Conservation (phyloP, 1,140 invertebrate species). For the Euwallacea fornicatus region DNA sequence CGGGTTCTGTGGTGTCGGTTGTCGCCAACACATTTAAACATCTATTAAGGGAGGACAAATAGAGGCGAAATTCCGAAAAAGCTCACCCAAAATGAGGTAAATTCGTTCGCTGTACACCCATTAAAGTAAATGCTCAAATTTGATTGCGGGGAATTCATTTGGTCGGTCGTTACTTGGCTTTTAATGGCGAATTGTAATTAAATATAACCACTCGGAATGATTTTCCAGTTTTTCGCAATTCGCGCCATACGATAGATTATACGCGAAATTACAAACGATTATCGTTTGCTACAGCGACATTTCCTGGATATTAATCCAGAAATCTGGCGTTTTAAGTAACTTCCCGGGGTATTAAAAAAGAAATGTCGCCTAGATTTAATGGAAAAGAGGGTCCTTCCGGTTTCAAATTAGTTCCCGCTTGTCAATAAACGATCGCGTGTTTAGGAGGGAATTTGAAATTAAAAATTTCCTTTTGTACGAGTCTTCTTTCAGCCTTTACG, state of each 20-base stretch:
- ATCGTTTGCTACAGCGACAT: neutral
- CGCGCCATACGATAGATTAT: neutral
- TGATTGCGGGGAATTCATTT: too few species aligned
- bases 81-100: too few species aligned
- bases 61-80: too few species aligned
- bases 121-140: too few species aligned
- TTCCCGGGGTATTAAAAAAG: neutral
- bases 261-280: neutral
- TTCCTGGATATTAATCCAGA: neutral
- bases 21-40: too few species aligned
- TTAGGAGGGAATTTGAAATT: constrained; percentile 8
- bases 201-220: neutral
- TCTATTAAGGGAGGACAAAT: too few species aligned
- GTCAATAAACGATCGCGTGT: constrained; percentile 4
- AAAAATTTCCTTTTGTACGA: constrained; percentile 1
- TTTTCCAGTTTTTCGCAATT: neutral
- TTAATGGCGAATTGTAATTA: neutral
- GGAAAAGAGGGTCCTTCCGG: neutral
- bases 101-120: too few species aligned
- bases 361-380: constrained; percentile 2
- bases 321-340: neutral
- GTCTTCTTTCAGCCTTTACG: neutral
- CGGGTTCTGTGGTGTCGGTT: too few species aligned
- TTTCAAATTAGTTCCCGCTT: constrained; percentile 1
- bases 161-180: neutral